Conservation (phyloP, 1,140 invertebrate species). For the Drosophila repleta region DNA sequence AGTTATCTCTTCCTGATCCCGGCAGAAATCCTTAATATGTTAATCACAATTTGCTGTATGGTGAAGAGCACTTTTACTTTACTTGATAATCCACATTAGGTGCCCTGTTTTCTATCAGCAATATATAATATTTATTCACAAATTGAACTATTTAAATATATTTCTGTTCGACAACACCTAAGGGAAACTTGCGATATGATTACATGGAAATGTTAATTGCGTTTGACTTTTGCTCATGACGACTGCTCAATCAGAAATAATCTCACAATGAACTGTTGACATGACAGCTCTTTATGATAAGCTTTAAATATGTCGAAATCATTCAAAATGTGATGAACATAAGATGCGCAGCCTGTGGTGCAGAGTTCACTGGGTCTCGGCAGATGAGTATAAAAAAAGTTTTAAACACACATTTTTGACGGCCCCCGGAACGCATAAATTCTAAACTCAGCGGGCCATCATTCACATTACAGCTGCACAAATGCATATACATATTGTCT, state of each 20-base stretch:
- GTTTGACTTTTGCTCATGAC: not conserved
- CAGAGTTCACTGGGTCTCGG: conserved; percentile 42
- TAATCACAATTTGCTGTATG: no score
- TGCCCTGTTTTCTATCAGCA: no score
- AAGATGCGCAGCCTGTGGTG: conserved; percentile 58
- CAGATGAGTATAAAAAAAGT: conserved; percentile 21
- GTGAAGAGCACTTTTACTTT: no score
- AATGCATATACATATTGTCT: conserved; percentile 3
- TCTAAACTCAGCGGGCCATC: conserved; percentile 25
- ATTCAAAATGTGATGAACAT: conserved; percentile 12
- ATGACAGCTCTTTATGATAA: conserved; percentile 22
- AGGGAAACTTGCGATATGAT: not conserved
- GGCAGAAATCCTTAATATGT: no score
- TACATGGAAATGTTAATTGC: not conserved
- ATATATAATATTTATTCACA: no score
- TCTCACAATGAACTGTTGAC: conserved; percentile 17
- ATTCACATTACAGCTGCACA: conserved; percentile 40
- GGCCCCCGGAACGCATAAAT: conserved; percentile 27
- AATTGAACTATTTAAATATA: no score
- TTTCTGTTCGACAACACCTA: no score
- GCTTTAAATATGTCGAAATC: conserved; percentile 13
- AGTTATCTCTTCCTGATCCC: no score
- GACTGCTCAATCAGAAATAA: conserved; percentile 3
- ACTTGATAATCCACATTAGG: no score
- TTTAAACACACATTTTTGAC: conserved; percentile 4